phyloP scores from a whole-genome alignment of 2,113 vertebrate genomes.

The Plestiodon gilberti region DNA sequence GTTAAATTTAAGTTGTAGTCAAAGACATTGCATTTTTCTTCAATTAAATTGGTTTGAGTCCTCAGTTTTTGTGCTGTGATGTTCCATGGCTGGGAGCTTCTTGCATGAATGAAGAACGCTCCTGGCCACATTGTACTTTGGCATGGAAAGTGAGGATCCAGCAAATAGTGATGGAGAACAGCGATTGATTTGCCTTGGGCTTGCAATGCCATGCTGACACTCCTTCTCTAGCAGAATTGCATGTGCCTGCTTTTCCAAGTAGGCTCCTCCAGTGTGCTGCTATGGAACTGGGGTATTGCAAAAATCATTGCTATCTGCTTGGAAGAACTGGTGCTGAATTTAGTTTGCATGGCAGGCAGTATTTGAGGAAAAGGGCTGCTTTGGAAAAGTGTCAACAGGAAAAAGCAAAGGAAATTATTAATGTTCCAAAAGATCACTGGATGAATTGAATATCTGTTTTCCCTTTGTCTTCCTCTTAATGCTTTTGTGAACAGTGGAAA shows the following conservation, averaged over 20 bases:
- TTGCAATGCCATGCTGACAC: neutral
- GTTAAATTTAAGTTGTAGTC: no score
- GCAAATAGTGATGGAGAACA: no score
- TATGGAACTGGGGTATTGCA: neutral
- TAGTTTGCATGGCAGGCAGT: neutral
- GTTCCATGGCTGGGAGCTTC: no score
- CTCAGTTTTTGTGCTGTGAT: no score
- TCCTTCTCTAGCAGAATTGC: neutral
- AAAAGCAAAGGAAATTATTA: slow-evolving; percentile 1
- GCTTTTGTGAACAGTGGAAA: neutral
- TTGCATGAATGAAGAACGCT: no score
- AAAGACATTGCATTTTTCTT: no score
- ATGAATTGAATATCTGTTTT: neutral
- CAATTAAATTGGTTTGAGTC: no score
- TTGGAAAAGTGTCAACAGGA: neutral
- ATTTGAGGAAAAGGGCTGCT: neutral
- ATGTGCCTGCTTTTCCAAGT: neutral
- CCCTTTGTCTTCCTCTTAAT: neutral
- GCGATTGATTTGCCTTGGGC: neutral
- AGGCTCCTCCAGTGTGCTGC: neutral
- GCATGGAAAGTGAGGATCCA: no score
- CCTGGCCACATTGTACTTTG: no score
- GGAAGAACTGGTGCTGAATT: neutral
- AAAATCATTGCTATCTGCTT: neutral
- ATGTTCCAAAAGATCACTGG: neutral